These are phyloP conservation scores for Drosophila ohnishii DNA, from an alignment of 1,140 invertebrate species.

Conservation along the genomic window DNA sequence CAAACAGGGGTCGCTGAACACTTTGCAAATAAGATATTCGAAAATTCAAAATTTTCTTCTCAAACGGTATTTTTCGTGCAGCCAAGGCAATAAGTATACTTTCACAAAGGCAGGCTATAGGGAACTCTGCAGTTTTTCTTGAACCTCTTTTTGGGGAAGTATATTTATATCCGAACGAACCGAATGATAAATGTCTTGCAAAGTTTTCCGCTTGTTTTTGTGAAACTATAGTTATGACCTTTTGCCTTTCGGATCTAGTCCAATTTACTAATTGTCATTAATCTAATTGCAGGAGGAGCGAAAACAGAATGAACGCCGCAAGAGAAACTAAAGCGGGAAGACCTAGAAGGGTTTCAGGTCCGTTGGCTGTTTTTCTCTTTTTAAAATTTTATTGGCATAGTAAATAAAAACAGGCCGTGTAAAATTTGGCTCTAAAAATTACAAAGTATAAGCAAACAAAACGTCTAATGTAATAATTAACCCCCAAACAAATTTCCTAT, in stretches of 20 bases:
- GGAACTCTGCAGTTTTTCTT: slow-evolving; percentile 3
- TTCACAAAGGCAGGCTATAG: slow-evolving; percentile 59
- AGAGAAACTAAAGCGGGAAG: slow-evolving; percentile 56
- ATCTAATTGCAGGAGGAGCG: slow-evolving; percentile 74
- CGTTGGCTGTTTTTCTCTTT: slow-evolving; percentile 22
- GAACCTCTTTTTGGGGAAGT: slow-evolving; percentile 35
- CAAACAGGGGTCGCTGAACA: slow-evolving; percentile 37
- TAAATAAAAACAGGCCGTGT: slow-evolving; percentile 33
- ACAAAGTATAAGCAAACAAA: slow-evolving; percentile 21
- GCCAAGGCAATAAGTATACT: slow-evolving; percentile 64
- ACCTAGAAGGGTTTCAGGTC: not conserved
- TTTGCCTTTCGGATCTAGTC: slow-evolving; percentile 23
- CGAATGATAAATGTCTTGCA: slow-evolving; percentile 31
- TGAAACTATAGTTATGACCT: slow-evolving; percentile 73
- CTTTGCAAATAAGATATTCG: slow-evolving; percentile 46
- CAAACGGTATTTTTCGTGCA: slow-evolving; percentile 49
- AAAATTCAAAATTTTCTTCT: slow-evolving; percentile 22
- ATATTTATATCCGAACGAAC: slow-evolving; percentile 61
- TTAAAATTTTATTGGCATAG: slow-evolving; percentile 14
- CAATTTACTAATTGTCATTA: slow-evolving; percentile 10
- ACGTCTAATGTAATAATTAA: slow-evolving; percentile 13
- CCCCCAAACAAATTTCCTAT: slow-evolving; percentile 33
- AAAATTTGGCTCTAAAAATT: slow-evolving; percentile 53
- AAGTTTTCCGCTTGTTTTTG: slow-evolving; percentile 54
- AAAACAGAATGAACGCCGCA: slow-evolving; percentile 74